Base-by-base conservation (phyloP, 2,797 vertebrate genomes). In the Acrossocheilus fasciatus region DNA sequence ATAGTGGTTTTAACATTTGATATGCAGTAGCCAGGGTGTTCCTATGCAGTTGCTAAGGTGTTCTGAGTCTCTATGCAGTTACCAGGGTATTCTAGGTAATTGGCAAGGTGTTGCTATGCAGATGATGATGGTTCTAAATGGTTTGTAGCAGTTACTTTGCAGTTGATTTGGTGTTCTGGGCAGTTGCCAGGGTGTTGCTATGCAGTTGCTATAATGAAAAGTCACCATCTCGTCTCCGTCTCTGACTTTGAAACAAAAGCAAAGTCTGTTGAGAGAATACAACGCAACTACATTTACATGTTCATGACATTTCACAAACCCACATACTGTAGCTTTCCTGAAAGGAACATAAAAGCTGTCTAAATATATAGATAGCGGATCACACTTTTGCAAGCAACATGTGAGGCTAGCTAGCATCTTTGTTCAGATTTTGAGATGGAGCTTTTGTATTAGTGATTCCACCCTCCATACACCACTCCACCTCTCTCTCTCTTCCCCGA, bases 381-480 rank as follows among this genome's bases (percentile, higher is more conserved):
- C 18, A 30, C 6, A 8, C 14, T 41, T 78, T 41, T 76, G 20
- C 50, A 2, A 54, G 74, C 74, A 23, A 36, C 10, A 76, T 23
- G 74, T 54, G 30, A 76, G 50, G n/a, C 43, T 47, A 30, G 12
- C 52, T 17, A 59, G 36, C 52, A 59, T 6, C 26, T 30, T 34
- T 64, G 66, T 34, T 36, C 34, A 54, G 15, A 2, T 68, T 68
- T 52, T 50, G 26, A 68, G 62, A 68, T 0, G 1, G 43, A 54
- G 47, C 47, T 84, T 64, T 76, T 75, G 26, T 64, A 84, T 76
- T 75, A 76, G 72, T 2, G 15, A 52, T 43, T 72, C 17, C 68
- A 36, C 23, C 5, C 36, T 83, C 47, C 1, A 9, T 50, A 18
- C 79, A 34, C 10, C 11, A 6, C 43, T 64, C 18, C 17, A 43